Evolutionary conservation across 2,113 vertebrate genomes (phyloP), one percentile per base, ranked within the genome.

Genomic region (Odocoileus hemionus): DNA sequence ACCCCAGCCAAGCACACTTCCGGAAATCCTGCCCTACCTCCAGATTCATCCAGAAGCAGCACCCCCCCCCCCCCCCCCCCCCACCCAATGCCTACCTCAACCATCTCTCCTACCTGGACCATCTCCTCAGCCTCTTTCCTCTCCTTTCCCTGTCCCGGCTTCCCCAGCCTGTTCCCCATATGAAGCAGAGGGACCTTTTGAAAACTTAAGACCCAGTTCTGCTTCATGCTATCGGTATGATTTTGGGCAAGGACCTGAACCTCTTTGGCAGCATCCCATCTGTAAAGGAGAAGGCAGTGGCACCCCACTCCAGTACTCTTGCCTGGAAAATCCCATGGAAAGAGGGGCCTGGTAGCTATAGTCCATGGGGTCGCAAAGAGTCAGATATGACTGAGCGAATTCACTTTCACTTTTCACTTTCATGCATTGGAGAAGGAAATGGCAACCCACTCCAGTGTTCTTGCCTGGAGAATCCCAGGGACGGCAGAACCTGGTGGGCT

Each of bases 51-150:
- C 64, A 26, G 84, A 61, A 87, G 16, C 43, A 45, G 33, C n/a
- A 6, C 4, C 11, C 9, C 21, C 17, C 13, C 0, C 0, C 67
- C 3, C 25, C 2, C 8, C n/a, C 36, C 36, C 36, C 36, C 36
- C 36, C 36, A 2, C 36, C 36, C n/a, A 21, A 10, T 43, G 23
- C 58, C 57, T 33, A 33, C 12, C 43, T 50, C 28, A n/a, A n/a
- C 33, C 28, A 12, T 30, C 3, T 19, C 33, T 79, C 16, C 43
- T 15, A 6, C 45, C 58, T 19, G 33, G 26, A 33, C 28, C 55
- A 25, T 30, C 55, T 43, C n/a, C 82, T 55, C 52, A 36, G 8
- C 45, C 7, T 45, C 54, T n/a, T 47, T 8, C 60, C 15, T n/a
- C 21, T 8, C 39, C 57, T 58, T 25, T 6, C 23, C 52, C 4